Base-by-base conservation (phyloP, 1,140 invertebrate genomes). In the Euwallacea similis region DNA sequence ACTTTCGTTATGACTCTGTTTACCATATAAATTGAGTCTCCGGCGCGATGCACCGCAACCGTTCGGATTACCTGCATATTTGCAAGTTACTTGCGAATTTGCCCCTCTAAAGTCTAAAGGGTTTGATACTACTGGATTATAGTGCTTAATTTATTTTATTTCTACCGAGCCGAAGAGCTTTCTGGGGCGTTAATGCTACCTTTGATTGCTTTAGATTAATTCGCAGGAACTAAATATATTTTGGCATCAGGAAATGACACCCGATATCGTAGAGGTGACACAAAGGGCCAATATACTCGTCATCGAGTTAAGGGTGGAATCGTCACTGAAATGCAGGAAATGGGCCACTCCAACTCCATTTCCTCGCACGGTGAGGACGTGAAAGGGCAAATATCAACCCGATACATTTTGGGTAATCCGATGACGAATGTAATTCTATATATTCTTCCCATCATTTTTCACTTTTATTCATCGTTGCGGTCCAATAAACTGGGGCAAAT, bases 1-100 rank as follows among this genome's bases (percentile, higher is more conserved):
- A 61, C 66, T 69, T 61, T 61, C n/a, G 43, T 69, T 69, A 69
- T 61, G 56, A 69, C 66, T 61, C 66, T 69, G 66, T 69, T 69
- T 69, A 69, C 58, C 66, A 69, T 69, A 69, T 69, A 69, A 69
- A 69, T 69, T 69, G 66, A 69, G 43, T 42, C 66, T 66, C 21
- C 9, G 11, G 47, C 50, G 10, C 47, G 7, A 66, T 54, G 47
- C 64, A 55, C 11, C 50, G 13, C 33, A 55, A 53, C 21, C 59
- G 42, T 61, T 61, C 21, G 62, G 44, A 66, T 66, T 66, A 66
- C 50, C 64, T 55, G 64, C 47, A 66, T 66, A 55, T 66, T 66
- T 55, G 63, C 41, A 55, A 33, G 61, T 64, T 15, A 50, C 46
- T 64, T 64, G 61, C 46, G 46, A 64, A 64, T 58, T 58, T 15